Percentiles rank a stretch among this genome's conserved stretches.
Evolutionary conservation across 2,797 vertebrate species (phyloP).

Genomic region (Setipinna tenuifilis): DNA sequence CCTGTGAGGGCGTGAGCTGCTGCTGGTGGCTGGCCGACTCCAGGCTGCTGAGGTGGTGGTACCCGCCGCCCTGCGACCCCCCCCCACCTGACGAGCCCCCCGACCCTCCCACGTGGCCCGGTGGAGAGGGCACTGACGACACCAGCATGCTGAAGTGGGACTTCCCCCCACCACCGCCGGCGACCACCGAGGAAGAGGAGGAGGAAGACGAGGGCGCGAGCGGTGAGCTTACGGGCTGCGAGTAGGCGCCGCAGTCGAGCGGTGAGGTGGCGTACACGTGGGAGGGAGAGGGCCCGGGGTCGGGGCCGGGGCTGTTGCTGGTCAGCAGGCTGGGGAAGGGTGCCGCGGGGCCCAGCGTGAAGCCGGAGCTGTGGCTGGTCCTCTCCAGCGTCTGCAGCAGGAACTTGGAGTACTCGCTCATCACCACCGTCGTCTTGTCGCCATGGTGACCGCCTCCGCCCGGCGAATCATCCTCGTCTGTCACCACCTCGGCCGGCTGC

Average conservation of each 20-base stretch:
- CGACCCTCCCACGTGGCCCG: conserved; percentile 33
- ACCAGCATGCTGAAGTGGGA: conserved; percentile 96
- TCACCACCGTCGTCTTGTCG: conserved; percentile 87
- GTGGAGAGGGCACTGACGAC: conserved; percentile 82
- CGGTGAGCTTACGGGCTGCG: conserved; percentile 91
- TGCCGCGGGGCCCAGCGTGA: conserved; percentile 87
- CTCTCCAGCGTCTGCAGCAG: conserved; percentile 97
- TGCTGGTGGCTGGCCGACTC: conserved; percentile 92
- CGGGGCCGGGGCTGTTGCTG: conserved; percentile 88
- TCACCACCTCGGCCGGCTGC: conserved; percentile 87
- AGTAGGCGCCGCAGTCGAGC: conserved; percentile 89
- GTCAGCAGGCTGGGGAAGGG: conserved; percentile 91
- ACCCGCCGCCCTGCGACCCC: conserved; percentile 74
- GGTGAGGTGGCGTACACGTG: conserved; percentile 91
- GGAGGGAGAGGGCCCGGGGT: conserved; percentile 69
- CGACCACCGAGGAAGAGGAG: conserved; percentile 77
- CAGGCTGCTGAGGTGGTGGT: conserved; percentile 91
- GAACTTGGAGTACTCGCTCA: conserved; percentile 98
- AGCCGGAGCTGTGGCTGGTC: conserved; percentile 92
- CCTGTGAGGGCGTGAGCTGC: conserved; percentile 98
- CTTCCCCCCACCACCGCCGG: conserved; percentile 74
- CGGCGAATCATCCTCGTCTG: conserved; percentile 84
- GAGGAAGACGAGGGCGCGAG: conserved; percentile 83
- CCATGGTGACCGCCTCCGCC: conserved; percentile 81
- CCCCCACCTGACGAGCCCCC: not conserved